Conservation (phyloP, 2,113 vertebrate species). For the Candoia aspera region DNA sequence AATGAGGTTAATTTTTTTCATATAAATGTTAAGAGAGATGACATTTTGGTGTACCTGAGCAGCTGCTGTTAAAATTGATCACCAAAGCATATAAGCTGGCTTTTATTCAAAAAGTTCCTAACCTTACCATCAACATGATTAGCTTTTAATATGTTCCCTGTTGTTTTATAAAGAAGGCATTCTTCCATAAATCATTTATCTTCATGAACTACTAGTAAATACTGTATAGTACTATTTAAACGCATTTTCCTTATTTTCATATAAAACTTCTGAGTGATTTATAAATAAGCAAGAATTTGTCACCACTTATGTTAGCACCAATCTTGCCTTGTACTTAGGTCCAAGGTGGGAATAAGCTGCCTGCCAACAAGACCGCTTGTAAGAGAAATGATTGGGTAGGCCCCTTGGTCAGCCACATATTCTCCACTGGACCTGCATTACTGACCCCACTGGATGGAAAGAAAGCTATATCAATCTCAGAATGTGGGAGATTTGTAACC, state of each 20-base stretch:
- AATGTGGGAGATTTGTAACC: background rate
- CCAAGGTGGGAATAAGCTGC: too few species aligned
- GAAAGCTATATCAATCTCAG: background rate
- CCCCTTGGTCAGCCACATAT: background rate
- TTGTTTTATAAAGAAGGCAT: background rate
- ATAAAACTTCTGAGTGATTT: conserved; percentile 39
- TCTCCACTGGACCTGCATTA: background rate
- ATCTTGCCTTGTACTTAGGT: too few species aligned
- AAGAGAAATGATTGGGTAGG: background rate
- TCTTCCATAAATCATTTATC: conserved; percentile 26
- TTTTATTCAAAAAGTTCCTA: background rate
- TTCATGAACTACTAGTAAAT: conserved; percentile 10
- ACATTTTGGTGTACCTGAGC: background rate
- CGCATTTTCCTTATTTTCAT: background rate
- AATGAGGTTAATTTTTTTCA: background rate
- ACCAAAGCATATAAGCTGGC: background rate
- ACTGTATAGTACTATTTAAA: conserved; percentile 24
- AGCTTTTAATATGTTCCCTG: background rate
- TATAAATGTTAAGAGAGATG: background rate
- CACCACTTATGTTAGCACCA: background rate
- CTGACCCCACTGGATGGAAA: background rate
- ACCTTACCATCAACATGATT: conserved; percentile 1
- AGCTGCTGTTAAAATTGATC: background rate
- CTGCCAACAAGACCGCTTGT: background rate
- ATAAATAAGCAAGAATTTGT: conserved; percentile 38